Conservation (phyloP, 2,888 invertebrate genomes). For the Clunio marinus region DNA sequence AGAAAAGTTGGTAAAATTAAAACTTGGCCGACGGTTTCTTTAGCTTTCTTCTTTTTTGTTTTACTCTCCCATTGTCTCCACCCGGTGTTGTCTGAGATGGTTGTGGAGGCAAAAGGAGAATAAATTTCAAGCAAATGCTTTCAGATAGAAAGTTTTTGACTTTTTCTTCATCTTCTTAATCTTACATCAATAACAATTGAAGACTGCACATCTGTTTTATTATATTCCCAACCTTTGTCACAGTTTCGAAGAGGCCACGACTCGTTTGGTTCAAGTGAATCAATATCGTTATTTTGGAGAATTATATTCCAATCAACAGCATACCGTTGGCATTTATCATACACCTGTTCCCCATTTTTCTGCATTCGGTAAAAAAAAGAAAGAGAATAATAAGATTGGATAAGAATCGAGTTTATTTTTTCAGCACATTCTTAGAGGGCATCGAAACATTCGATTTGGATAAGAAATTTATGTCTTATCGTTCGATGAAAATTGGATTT, state of each 20-base stretch:
- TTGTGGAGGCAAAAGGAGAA: neutral
- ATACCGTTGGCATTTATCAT: constrained; percentile 69
- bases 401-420: too few relatives aligned
- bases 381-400: too few relatives aligned
- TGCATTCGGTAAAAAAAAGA: constrained; percentile 40
- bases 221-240: constrained; percentile 74
- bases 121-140: neutral
- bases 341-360: constrained; percentile 52
- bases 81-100: too few relatives aligned
- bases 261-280: constrained; percentile 52
- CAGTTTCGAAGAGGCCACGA: constrained; percentile 67
- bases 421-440: neutral
- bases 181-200: constrained; percentile 82
- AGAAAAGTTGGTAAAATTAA: constrained; percentile 35
- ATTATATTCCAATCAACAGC: constrained; percentile 66
- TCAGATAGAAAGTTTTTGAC: too few relatives aligned
- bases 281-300: constrained; percentile 48
- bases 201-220: constrained; percentile 63
- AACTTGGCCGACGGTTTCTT: constrained; percentile 24
- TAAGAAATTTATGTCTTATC: neutral
- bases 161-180: too few relatives aligned
- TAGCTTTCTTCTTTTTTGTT: neutral
- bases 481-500: neutral
- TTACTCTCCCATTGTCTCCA: too few relatives aligned
- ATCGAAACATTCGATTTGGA: neutral